These are phyloP conservation scores for Notodonta ziczac DNA, from an alignment of 2,888 invertebrate species.

Conservation along the genomic window DNA sequence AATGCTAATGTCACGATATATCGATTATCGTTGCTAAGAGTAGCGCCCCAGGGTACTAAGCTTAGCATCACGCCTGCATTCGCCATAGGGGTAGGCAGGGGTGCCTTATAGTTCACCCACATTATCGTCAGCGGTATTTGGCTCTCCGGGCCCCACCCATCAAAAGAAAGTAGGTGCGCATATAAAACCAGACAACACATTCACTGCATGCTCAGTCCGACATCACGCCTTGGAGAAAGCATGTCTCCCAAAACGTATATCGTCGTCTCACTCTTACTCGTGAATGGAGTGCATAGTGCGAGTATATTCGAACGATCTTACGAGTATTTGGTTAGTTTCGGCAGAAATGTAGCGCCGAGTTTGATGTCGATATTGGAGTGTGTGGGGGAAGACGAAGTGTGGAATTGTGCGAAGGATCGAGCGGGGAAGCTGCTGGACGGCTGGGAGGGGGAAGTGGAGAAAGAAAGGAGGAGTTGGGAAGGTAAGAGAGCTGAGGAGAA, in stretches of 20 bases:
- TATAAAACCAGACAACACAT: slow-evolving; percentile 41
- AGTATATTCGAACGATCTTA: slow-evolving; percentile 68
- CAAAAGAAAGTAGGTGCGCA: slow-evolving; percentile 64
- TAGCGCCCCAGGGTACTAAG: too few species aligned
- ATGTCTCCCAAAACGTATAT: slow-evolving; percentile 3
- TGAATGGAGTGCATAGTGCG: slow-evolving; percentile 58
- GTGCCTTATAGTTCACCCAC: too few species aligned
- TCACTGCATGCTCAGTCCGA: slow-evolving; percentile 56
- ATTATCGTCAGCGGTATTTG: slow-evolving; percentile 3
- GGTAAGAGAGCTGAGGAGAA: slow-evolving; percentile 47
- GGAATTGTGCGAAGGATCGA: slow-evolving; percentile 82
- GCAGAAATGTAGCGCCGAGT: slow-evolving; percentile 76
- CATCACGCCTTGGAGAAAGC: slow-evolving; percentile 38
- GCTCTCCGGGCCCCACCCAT: slow-evolving; percentile 31
- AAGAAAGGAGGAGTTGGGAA: slow-evolving; percentile 70
- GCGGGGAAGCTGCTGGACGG: slow-evolving; percentile 80
- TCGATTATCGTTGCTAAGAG: too few species aligned
- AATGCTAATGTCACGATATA: too few species aligned
- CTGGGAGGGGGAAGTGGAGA: slow-evolving; percentile 67
- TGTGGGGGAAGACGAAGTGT: slow-evolving; percentile 75
- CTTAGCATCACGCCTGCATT: too few species aligned
- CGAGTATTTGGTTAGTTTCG: slow-evolving; percentile 70
- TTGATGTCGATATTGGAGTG: slow-evolving; percentile 83
- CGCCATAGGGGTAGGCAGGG: too few species aligned
- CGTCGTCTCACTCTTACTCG: neutral